Base-by-base conservation (phyloP, 1,140 invertebrate genomes). In the Lasioglossum albipes region DNA sequence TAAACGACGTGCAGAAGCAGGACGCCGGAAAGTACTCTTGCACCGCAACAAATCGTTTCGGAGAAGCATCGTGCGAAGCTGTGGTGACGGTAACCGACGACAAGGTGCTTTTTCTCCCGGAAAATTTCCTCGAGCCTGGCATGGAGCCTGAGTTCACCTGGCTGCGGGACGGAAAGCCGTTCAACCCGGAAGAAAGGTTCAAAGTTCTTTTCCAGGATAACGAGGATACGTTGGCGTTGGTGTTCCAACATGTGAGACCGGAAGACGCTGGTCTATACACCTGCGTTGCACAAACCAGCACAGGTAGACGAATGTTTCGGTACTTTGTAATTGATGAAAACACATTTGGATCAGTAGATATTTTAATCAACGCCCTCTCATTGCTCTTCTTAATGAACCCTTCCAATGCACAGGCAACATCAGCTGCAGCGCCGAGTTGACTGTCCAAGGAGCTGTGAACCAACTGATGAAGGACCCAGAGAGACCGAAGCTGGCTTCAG, bases 231-330 rank as follows among this genome's bases (percentile, higher is more conserved):
- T 93, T 99, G 66, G 97, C 97, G 27, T 93, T 99, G 16, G 96
- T 98, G 0, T 99, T 99, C 92, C 97, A 98, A 88, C 97, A 99
- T 87, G 98, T 99, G 0, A 97, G 96, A 88, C 97, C 97, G 0
- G 97, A 98, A 90, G 98, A 99, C 92, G 97, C 97, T 41, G 98
- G 98, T 7, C 94, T 98, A 7, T 99, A 99, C 91, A 99, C 98
- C 0, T 99, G 98, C 88, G 97, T 98, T 1, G 98, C 98, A 0
- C 97, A 98, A 89, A 99, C 98, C 1, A 96, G 95, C 49, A 96
- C 96, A 79, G 98, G 98, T 57, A 66, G 49, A 20, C 2, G 1
- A 27, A 27, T 27, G 27, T 27, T 27, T 27, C 1, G 27, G 0
- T 27, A 27, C 27, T 27, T 27, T 27, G 27, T 27, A 27, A 27